Evolutionary conservation across 2,113 vertebrate genomes (phyloP).

Genomic region (Merops nubicus): DNA sequence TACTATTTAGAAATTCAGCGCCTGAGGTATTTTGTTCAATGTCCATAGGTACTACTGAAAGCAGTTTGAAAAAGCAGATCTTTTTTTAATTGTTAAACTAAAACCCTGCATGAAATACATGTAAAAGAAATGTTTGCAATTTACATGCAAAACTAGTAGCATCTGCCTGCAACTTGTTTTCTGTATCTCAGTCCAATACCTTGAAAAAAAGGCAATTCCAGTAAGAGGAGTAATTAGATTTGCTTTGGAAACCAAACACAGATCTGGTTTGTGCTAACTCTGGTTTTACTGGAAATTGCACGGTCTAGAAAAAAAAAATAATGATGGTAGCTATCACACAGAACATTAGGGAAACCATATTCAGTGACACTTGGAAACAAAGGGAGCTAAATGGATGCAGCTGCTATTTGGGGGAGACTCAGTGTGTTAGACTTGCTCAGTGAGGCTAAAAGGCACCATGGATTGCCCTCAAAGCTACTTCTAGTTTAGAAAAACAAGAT

Average conservation of each 20-base stretch:
- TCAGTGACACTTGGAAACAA: neutral
- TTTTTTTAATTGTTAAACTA: neutral
- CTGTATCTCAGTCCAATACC: neutral
- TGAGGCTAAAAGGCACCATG: accelerated
- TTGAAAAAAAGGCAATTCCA: constrained; percentile 24
- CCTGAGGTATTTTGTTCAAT: neutral
- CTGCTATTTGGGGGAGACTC: neutral
- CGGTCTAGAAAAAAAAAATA: neutral
- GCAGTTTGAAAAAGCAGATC: neutral
- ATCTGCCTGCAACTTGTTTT: neutral
- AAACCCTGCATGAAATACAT: neutral
- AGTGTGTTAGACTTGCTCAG: neutral
- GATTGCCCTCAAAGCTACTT: neutral
- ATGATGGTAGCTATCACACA: neutral
- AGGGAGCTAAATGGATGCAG: neutral
- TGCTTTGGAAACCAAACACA: constrained; percentile 25
- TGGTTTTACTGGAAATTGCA: neutral
- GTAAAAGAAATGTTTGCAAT: neutral
- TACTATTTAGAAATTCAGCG: neutral
- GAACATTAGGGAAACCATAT: neutral
- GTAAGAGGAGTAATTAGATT: constrained; percentile 16
- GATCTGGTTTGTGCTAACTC: neutral
- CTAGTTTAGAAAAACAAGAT: neutral
- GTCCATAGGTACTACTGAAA: neutral
- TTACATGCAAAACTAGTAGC: neutral